A percentile compares a stretch with the other conserved stretches of the same genome.
These are phyloP conservation scores for Atta cephalotes DNA, from an alignment of 1,140 invertebrate species.

Conservation along the genomic window DNA sequence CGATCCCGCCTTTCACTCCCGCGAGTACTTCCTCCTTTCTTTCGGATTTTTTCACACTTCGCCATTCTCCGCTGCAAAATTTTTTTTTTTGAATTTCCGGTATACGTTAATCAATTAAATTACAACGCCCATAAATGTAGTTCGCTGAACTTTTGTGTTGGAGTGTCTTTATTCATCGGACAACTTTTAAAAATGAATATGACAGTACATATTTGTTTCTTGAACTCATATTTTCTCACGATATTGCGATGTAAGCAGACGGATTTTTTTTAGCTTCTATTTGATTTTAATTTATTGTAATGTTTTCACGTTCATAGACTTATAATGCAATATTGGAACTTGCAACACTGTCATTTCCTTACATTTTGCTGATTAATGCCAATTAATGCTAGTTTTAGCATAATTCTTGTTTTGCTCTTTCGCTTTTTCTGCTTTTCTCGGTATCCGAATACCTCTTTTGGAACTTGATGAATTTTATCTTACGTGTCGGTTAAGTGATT, in stretches of 20 bases:
- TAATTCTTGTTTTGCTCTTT: background rate
- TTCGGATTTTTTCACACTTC: conserved; percentile 53
- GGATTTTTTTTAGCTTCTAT: background rate
- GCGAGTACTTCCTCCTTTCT: conserved; percentile 68
- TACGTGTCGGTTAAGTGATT: background rate
- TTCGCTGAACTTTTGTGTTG: background rate
- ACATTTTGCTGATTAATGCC: background rate
- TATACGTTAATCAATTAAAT: conserved; percentile 20
- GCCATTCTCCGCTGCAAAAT: conserved; percentile 23
- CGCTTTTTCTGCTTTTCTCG: background rate
- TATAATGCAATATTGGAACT: background rate
- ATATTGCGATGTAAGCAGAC: background rate
- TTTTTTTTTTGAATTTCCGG: conserved; percentile 35
- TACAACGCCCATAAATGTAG: background rate
- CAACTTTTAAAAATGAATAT: background rate
- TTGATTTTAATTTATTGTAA: background rate
- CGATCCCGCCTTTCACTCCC: conserved; percentile 68
- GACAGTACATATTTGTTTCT: background rate
- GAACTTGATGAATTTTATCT: background rate
- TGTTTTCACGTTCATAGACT: background rate
- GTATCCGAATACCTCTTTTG: background rate
- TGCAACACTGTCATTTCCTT: background rate
- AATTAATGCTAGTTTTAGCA: background rate
- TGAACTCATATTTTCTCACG: background rate
- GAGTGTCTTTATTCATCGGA: background rate